Percentiles rank a stretch among this genome's conserved stretches.
These are phyloP conservation scores for Drosophila koepferae DNA, from an alignment of 2,888 invertebrate species.

Conservation along the genomic window DNA sequence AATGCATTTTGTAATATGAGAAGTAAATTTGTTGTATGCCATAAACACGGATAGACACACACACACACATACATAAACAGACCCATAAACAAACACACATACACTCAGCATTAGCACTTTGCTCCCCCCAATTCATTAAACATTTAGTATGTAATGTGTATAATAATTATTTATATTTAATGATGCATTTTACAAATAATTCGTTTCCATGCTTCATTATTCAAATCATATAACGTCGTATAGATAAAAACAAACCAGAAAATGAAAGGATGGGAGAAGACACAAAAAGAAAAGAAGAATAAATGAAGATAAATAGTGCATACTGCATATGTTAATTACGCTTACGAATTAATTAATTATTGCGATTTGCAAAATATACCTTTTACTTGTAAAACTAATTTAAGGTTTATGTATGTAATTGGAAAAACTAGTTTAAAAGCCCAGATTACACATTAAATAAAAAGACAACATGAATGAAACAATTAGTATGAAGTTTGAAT, in stretches of 20 bases:
- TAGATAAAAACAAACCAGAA: constrained; percentile 12
- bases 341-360: constrained; percentile 53
- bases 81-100: neutral
- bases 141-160: constrained; percentile 48
- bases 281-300: neutral
- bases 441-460: constrained; percentile 47
- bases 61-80: neutral
- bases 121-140: constrained; percentile 9
- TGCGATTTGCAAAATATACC: constrained; percentile 53
- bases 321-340: constrained; percentile 56
- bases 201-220: constrained; percentile 41
- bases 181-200: constrained; percentile 43
- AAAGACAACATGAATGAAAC: constrained; percentile 43
- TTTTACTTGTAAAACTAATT: constrained; percentile 56
- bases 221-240: constrained; percentile 26
- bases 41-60: constrained; percentile 7
- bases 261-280: neutral
- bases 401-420: constrained; percentile 61
- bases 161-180: constrained; percentile 45
- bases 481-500: constrained; percentile 13
- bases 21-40: constrained; percentile 25
- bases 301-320: constrained; percentile 30
- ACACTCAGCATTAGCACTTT: constrained; percentile 38
- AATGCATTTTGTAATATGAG: constrained; percentile 3
- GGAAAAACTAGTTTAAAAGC: constrained; percentile 56